phyloP scores from a whole-genome alignment of 2,797 vertebrate species.

The Micromesistius poutassou region DNA sequence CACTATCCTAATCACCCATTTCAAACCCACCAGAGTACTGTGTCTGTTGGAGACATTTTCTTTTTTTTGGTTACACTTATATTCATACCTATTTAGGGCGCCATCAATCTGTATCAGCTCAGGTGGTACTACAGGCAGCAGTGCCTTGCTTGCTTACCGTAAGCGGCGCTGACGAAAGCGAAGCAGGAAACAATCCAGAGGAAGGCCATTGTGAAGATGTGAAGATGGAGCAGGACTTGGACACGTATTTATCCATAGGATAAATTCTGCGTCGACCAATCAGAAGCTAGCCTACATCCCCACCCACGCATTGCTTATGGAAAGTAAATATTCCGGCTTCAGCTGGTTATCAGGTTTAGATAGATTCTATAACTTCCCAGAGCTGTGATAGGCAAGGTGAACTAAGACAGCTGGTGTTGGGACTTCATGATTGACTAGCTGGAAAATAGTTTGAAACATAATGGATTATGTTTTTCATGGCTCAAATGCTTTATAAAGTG shows the following conservation, averaged over 20 bases:
- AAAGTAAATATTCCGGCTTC: conserved; percentile 8
- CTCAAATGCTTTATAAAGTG: no score
- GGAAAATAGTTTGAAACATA: background rate
- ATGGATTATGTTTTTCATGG: no score
- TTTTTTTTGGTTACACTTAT: no score
- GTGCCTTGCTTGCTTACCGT: conserved; percentile 51
- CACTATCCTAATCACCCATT: no score
- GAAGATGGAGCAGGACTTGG: background rate
- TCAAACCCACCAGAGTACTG: no score
- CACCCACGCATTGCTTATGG: background rate
- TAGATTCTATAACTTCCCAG: conserved; percentile 12
- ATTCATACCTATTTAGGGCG: background rate
- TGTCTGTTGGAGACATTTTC: background rate
- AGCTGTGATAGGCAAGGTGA: background rate
- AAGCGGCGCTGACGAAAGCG: conserved; percentile 65
- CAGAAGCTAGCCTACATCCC: conserved; percentile 3
- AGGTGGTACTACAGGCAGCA: background rate
- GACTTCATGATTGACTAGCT: background rate
- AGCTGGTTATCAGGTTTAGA: conserved; percentile 26
- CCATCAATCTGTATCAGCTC: background rate
- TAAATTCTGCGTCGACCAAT: conserved; percentile 45
- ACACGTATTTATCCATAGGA: conserved; percentile 44
- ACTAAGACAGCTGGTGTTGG: background rate
- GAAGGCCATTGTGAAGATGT: conserved; percentile 60
- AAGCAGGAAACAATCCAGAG: conserved; percentile 73